Evolutionary conservation across 2,113 vertebrate species (phyloP).

Genomic region (Herpetotheres cachinnans): DNA sequence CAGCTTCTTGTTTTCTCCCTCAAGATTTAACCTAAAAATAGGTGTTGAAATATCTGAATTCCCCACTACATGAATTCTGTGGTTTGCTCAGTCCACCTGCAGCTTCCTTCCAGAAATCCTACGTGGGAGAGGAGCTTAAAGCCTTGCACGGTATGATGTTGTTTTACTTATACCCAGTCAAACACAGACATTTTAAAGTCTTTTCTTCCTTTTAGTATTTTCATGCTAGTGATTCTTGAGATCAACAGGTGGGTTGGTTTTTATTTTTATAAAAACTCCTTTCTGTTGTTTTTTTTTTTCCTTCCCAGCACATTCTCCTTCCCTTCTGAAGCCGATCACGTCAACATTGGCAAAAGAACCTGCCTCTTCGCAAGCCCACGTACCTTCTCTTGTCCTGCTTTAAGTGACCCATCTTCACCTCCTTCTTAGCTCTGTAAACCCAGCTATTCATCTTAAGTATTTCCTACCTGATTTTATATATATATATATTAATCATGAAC

Average conservation of each 20-base stretch:
- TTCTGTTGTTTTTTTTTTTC: not conserved
- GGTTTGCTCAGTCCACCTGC: not conserved
- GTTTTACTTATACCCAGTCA: not conserved
- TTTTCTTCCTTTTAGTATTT: not conserved
- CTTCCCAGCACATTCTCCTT: not conserved
- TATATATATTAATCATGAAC: too few species aligned
- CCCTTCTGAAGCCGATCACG: fast-evolving
- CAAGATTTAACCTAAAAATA: not conserved
- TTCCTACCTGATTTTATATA: not conserved
- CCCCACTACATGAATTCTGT: not conserved
- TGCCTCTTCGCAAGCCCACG: too few species aligned
- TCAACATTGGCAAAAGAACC: not conserved
- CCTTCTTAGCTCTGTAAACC: not conserved
- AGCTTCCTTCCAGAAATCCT: not conserved
- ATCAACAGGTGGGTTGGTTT: not conserved
- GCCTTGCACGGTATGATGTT: too few species aligned
- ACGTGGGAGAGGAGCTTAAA: not conserved
- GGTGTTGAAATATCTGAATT: not conserved
- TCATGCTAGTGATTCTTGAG: not conserved
- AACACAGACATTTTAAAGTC: not conserved
- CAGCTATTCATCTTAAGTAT: not conserved
- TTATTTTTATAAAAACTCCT: not conserved
- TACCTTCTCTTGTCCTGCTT: not conserved
- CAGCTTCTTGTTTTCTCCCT: not conserved
- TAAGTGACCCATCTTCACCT: not conserved